A percentile compares a stretch with the other conserved stretches of the same genome.
These are phyloP conservation scores for Caenorhabditis uteleia DNA, from an alignment of 2,888 invertebrate species.

Conservation along the genomic window DNA sequence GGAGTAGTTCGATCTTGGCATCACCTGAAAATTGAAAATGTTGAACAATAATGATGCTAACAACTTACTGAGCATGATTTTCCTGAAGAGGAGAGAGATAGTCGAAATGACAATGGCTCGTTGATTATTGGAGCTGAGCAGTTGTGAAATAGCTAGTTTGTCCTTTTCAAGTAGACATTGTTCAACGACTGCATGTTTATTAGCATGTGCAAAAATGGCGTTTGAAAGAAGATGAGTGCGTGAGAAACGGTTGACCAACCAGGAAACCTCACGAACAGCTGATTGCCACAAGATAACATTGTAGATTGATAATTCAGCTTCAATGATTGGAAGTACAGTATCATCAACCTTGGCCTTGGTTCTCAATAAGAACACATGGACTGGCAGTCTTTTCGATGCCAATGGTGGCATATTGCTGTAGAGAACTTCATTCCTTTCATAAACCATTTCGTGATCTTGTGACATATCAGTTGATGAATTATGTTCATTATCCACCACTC, in stretches of 20 bases:
- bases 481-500: constrained; percentile 2
- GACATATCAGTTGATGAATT: constrained; percentile 2
- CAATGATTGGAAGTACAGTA: constrained; percentile 38
- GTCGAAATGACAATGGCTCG: constrained; percentile 35
- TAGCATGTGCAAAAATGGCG: constrained; percentile 40
- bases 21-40: constrained; percentile 18
- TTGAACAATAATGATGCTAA: not conserved
- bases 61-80: constrained; percentile 42
- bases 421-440: constrained; percentile 29
- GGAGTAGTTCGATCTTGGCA: constrained; percentile 40
- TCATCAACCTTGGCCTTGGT: constrained; percentile 35
- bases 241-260: constrained; percentile 34
- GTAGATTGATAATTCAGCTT: constrained; percentile 47
- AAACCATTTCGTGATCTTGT: constrained; percentile 14
- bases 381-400: constrained; percentile 33
- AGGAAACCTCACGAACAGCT: constrained; percentile 16
- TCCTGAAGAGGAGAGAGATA: constrained; percentile 38
- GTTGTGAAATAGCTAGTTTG: constrained; percentile 11
- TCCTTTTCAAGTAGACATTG: constrained; percentile 21
- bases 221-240: constrained; percentile 35
- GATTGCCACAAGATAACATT: constrained; percentile 47
- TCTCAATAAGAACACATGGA: constrained; percentile 42
- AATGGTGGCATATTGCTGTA: constrained; percentile 25
- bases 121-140: constrained; percentile 20
- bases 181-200: constrained; percentile 24